Conservation (phyloP, 2,797 vertebrate genomes). For the Danio aesculapii region DNA sequence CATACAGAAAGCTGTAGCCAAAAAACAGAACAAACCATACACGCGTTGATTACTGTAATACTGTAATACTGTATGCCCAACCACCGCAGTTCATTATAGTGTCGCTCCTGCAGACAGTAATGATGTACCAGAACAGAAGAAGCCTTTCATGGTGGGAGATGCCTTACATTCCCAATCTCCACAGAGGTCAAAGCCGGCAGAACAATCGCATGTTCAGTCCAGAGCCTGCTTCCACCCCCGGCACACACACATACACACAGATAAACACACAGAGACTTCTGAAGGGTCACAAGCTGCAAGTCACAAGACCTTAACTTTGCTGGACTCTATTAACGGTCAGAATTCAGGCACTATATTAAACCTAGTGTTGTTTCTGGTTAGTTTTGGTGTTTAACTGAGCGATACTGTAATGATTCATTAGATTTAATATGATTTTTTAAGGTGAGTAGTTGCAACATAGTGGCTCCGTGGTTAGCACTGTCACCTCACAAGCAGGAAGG, state of each 20-base stretch:
- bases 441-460: no score
- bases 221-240: conserved; percentile 5
- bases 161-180: conserved; percentile 31
- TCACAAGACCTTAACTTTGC: not conserved
- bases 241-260: conserved; percentile 2
- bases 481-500: no score
- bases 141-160: conserved; percentile 22
- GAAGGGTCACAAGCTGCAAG: conserved; percentile 14
- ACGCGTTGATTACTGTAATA: not conserved
- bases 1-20: not conserved
- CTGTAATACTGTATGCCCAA: not conserved
- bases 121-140: conserved; percentile 4
- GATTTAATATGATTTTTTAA: no score
- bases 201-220: conserved; percentile 47
- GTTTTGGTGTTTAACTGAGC: not conserved
- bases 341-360: not conserved
- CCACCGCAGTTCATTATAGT: not conserved
- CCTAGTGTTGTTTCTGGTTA: no score
- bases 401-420: not conserved
- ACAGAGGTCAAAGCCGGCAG: conserved; percentile 58
- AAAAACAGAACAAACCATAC: no score
- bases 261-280: not conserved
- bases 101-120: not conserved
- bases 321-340: not conserved
- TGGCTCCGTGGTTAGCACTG: no score